Conservation (phyloP, 2,888 invertebrate species). For the Tetropium fuscum region DNA sequence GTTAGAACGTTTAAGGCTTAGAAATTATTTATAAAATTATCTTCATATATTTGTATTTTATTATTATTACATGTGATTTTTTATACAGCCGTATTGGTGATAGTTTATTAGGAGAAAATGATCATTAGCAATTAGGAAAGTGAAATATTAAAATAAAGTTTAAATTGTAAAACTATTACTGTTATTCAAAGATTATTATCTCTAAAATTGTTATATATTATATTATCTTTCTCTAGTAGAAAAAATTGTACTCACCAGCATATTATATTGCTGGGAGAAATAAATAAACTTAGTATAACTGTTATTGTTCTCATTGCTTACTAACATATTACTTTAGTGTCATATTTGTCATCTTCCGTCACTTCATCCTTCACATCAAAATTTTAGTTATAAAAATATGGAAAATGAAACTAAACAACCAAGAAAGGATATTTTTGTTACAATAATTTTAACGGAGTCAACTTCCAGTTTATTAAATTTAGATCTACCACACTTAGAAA, state of each 20-base stretch:
- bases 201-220: conserved; percentile 29
- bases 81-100: conserved; percentile 36
- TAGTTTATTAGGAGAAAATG: conserved; percentile 27
- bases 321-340: background rate
- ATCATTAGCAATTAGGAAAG: conserved; percentile 13
- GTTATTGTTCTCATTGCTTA: conserved; percentile 2
- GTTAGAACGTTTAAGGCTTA: conserved; percentile 90
- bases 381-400: conserved; percentile 28
- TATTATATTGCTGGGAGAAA: conserved; percentile 9
- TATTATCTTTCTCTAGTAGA: conserved; percentile 3
- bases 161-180: conserved; percentile 24
- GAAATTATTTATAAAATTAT: conserved; percentile 4
- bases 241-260: background rate
- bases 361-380: conserved; percentile 18
- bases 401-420: conserved; percentile 31
- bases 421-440: conserved; percentile 53
- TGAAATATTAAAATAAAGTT: conserved; percentile 11
- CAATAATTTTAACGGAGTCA: conserved; percentile 60
- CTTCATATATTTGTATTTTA: conserved; percentile 5
- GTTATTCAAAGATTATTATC: conserved; percentile 27
- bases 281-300: background rate
- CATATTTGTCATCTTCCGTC: conserved; percentile 17
- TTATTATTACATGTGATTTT: conserved; percentile 36
- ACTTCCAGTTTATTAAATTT: conserved; percentile 58
- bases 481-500: conserved; percentile 57